phyloP scores from a whole-genome alignment of 2,888 invertebrate genomes.

The Lutraria lutraria region DNA sequence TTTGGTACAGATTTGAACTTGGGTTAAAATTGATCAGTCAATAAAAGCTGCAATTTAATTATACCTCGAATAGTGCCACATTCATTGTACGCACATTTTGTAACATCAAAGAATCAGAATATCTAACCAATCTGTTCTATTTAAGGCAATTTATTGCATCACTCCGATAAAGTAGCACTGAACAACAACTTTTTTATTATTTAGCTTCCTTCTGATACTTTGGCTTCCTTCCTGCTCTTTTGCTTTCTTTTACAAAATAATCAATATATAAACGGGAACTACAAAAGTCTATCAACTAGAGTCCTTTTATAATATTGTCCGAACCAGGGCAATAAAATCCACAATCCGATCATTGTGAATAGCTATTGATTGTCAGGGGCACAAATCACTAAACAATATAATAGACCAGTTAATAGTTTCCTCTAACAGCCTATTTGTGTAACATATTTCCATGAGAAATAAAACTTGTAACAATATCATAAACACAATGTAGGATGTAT shows the following conservation, averaged over 20 bases:
- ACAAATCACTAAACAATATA: constrained; percentile 53
- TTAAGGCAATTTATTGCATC: background rate
- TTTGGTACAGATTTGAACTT: background rate
- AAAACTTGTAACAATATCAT: background rate
- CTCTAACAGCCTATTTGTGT: background rate
- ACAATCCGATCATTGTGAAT: constrained; percentile 39
- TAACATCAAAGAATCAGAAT: background rate
- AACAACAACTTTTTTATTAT: background rate
- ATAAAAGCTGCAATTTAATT: background rate
- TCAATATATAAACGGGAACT: background rate
- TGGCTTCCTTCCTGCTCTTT: constrained; percentile 6
- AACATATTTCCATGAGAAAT: background rate
- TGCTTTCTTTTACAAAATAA: background rate
- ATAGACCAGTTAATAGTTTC: constrained; percentile 43
- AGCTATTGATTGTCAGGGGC: constrained; percentile 54
- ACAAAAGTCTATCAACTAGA: background rate
- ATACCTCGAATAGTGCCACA: background rate
- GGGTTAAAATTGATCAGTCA: background rate
- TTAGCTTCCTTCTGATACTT: constrained; percentile 5
- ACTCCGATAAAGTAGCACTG: background rate
- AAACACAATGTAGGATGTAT: background rate
- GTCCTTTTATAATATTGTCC: constrained; percentile 16
- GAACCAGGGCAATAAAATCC: background rate
- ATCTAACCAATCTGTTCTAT: background rate
- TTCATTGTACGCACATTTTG: background rate